Percentiles rank a stretch among this genome's conserved stretches.
Conservation (phyloP, 2,797 vertebrate genomes). For the Propithecus perrieri region DNA sequence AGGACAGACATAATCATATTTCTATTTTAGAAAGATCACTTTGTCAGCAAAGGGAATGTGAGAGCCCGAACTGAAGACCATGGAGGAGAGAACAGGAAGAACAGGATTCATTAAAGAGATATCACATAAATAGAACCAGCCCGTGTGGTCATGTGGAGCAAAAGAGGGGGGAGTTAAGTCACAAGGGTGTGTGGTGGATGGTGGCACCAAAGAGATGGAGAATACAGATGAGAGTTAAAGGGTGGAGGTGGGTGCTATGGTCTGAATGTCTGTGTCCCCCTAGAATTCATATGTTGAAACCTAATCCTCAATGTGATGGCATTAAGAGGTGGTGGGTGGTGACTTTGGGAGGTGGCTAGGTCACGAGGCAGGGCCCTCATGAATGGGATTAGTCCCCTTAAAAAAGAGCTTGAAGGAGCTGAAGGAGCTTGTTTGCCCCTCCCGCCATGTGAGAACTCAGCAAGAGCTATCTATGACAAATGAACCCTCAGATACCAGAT, state of each 20-base stretch:
- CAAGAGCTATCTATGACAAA: background rate
- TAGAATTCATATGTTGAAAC: background rate
- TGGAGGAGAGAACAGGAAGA: background rate
- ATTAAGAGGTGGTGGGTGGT: rapidly evolving
- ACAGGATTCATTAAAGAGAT: background rate
- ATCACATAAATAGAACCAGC: background rate
- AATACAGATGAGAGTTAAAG: background rate
- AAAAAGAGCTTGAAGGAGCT: background rate
- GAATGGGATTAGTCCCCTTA: background rate
- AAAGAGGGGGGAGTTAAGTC: background rate
- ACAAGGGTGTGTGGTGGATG: background rate
- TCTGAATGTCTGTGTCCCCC: background rate
- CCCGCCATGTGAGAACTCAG: background rate
- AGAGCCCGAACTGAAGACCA: background rate
- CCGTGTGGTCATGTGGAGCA: background rate
- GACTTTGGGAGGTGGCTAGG: background rate
- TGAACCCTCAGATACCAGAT: background rate
- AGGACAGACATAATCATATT: background rate
- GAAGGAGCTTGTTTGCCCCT: background rate
- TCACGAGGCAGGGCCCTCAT: background rate
- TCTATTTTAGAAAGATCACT: background rate
- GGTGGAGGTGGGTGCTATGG: background rate
- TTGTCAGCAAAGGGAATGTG: background rate
- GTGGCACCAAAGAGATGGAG: background rate
- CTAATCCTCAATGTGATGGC: background rate